phyloP scores from a whole-genome alignment of 2,113 vertebrate genomes.

The Cyanoramphus novaezelandiae region DNA sequence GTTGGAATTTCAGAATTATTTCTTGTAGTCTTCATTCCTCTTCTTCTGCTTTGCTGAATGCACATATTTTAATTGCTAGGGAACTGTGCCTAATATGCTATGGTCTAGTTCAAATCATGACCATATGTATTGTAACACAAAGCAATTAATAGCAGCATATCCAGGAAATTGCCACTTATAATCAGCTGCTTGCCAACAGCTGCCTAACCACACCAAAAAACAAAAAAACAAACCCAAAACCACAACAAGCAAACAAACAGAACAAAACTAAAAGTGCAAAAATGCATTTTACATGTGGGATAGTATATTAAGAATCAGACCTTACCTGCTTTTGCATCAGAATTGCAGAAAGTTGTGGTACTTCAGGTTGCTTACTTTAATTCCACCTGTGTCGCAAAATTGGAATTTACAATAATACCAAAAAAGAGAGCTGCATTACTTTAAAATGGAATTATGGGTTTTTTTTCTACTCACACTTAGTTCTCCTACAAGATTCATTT shows the following conservation, averaged over 20 bases:
- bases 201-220: neutral
- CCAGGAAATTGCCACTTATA: neutral
- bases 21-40: neutral
- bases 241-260: neutral
- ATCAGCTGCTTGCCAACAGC: neutral
- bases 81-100: neutral
- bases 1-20: neutral
- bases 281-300: neutral
- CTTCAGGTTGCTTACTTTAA: neutral
- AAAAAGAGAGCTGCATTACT: rapidly evolving
- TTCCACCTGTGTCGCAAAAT: neutral
- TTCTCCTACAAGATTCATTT: neutral
- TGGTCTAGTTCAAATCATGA: neutral
- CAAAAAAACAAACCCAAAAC: neutral
- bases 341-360: neutral
- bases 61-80: neutral
- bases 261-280: neutral
- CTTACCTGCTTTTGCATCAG: neutral
- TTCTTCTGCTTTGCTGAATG: neutral
- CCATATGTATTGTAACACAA: neutral
- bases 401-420: neutral
- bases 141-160: neutral
- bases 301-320: neutral
- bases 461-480: neutral
- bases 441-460: rapidly evolving